Percentiles rank a stretch among this genome's conserved stretches.
These are phyloP conservation scores for Nematolebias whitei DNA, from an alignment of 2,113 vertebrate genomes.

Conservation along the genomic window DNA sequence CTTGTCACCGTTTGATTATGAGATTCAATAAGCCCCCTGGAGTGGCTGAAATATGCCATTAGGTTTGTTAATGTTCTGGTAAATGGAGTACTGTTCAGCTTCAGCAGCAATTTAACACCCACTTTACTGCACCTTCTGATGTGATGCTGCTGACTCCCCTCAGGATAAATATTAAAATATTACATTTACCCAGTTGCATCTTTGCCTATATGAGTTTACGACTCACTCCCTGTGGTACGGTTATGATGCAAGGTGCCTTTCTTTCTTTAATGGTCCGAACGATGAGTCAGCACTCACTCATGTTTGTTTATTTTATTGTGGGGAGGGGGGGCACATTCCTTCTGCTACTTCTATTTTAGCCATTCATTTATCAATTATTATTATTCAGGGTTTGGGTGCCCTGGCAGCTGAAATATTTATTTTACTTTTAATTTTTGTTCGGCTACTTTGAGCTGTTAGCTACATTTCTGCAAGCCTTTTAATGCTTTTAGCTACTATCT, in stretches of 20 bases:
- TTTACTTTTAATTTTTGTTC: no score
- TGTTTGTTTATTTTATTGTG: neutral
- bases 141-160: slow-evolving; percentile 38
- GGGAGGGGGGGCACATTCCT: no score
- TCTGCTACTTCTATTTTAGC: no score
- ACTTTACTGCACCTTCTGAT: slow-evolving; percentile 53
- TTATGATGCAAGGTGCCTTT: slow-evolving; percentile 23
- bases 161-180: slow-evolving; percentile 35
- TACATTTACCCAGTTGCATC: slow-evolving; percentile 37
- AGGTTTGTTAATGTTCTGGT: slow-evolving; percentile 58
- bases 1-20: slow-evolving; percentile 60
- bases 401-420: no score
- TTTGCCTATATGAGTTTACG: slow-evolving; percentile 23
- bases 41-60: slow-evolving; percentile 58
- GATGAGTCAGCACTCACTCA: no score
- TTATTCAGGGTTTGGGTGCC: no score
- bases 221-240: slow-evolving; percentile 11
- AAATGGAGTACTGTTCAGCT: slow-evolving; percentile 61
- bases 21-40: slow-evolving; percentile 59
- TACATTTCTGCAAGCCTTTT: no score
- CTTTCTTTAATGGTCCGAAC: neutral
- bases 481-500: no score
- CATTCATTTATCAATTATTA: no score
- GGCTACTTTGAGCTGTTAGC: no score
- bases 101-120: slow-evolving; percentile 56